Base-by-base conservation (phyloP, 2,888 invertebrate species). In the Heliconius ethilla region DNA sequence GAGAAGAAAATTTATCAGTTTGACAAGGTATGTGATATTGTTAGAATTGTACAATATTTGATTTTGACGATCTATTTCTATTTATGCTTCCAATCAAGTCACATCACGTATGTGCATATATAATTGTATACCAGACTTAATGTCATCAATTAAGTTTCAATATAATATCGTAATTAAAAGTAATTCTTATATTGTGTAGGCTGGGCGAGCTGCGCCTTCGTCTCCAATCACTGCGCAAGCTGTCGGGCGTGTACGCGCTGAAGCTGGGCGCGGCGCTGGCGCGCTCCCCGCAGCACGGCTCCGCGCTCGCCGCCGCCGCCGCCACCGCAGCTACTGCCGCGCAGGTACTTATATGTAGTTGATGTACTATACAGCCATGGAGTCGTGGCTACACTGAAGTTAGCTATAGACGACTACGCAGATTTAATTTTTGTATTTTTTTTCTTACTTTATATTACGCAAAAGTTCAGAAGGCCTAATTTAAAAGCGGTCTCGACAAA, bases 241-340 rank as follows among this genome's bases (percentile, higher is more conserved):
- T 98, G 82, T 97, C 97, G 55, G 96, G 96, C 81, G 96, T 97
- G 86, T 98, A 98, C 90, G 96, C 97, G 66, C 95, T 97, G 79
- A 97, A 97, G 92, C 92, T 98, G 83, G 97, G 97, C 81, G 96
- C 97, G 0, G 97, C 97, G 1, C 95, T 98, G 9, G 97, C 97
- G 84, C 95, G 96, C n/a, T 95, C 95, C 79, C 96, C 96, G n/a
- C 94, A 90, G 11, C 89, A 91, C 7, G 87, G 94, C 27, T 91
- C 91, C 74, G 89, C 91, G 29, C 90, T 94, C n/a, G 86, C 88
- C 67, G 83, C 86, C 89, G 84, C 84, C 90, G 84, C 84, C 76
- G 72, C 88, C 73, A 84, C 86, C 70, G 89, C 84, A 75, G 70
- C 88, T 72, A 84, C 86, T 70, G 89, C 89, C 33, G 89, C 90